Evolutionary conservation across 2,113 vertebrate species (phyloP).

Genomic region (Sisor rabdophorus): DNA sequence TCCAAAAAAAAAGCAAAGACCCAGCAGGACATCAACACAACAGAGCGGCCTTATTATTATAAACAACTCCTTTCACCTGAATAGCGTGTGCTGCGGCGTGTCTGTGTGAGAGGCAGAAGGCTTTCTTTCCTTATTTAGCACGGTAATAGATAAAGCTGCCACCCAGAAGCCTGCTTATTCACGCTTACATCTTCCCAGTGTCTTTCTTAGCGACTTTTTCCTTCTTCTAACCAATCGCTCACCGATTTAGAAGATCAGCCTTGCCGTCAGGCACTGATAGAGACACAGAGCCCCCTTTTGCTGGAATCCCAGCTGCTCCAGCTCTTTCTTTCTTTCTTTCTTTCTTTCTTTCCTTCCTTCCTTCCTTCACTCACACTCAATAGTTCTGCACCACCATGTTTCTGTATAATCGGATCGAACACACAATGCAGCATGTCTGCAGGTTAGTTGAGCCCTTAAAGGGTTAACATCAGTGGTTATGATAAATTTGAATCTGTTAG

Average conservation of each 20-base stretch:
- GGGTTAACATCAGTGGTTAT: too few species aligned
- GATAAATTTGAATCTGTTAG: too few species aligned
- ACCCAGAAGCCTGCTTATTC: slow-evolving; percentile 17
- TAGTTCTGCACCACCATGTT: slow-evolving; percentile 9
- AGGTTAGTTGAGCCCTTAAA: too few species aligned
- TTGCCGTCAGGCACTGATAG: slow-evolving; percentile 6
- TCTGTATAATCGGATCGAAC: background rate
- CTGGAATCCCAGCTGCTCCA: slow-evolving; percentile 21
- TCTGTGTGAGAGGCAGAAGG: background rate
- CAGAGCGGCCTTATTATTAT: slow-evolving; percentile 2
- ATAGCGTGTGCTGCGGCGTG: slow-evolving; percentile 1
- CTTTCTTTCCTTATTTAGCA: slow-evolving; percentile 31
- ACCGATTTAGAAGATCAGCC: slow-evolving; percentile 11
- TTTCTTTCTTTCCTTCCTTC: background rate
- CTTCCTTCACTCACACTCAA: background rate
- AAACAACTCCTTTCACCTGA: slow-evolving; percentile 13
- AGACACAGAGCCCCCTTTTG: slow-evolving; percentile 21
- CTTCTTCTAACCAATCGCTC: too few species aligned
- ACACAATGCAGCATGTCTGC: too few species aligned
- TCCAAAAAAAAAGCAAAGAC: too few species aligned
- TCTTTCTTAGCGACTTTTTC: slow-evolving; percentile 1
- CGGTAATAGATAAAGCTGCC: slow-evolving; percentile 35
- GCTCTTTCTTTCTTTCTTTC: background rate
- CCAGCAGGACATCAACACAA: background rate
- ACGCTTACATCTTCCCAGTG: slow-evolving; percentile 33